A percentile compares a stretch with the other conserved stretches of the same genome.
phyloP scores from a whole-genome alignment of 2,113 vertebrate genomes.

The Tupaia tana region DNA sequence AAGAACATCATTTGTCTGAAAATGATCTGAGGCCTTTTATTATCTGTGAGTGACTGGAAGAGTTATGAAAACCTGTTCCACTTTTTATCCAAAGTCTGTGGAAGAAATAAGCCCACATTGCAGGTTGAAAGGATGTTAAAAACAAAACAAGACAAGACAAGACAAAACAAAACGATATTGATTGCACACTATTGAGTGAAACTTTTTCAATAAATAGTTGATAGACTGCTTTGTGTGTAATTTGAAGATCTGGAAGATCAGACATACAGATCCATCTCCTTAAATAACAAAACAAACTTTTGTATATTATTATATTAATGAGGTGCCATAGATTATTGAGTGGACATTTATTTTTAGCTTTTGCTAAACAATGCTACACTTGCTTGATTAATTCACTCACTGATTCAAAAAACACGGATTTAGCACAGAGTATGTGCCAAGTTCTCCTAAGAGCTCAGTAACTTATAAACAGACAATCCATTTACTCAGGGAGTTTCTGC shows the following conservation, averaged over 20 bases:
- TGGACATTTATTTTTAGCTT: neutral
- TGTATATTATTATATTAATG: neutral
- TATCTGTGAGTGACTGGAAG: neutral
- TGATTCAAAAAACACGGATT: neutral
- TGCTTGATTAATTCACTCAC: neutral
- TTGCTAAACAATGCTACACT: neutral
- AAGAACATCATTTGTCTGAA: neutral
- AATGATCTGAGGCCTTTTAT: neutral
- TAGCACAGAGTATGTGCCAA: neutral
- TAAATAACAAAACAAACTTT: neutral
- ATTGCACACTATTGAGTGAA: neutral
- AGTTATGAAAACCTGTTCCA: neutral
- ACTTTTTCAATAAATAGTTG: neutral
- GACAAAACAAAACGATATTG: too few relatives aligned
- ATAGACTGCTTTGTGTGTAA: neutral
- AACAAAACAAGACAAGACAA: neutral
- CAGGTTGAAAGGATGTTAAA: neutral
- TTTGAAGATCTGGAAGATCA: neutral
- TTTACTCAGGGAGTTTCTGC: neutral
- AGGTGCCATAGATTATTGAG: neutral
- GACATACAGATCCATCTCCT: neutral
- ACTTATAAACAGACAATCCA: neutral
- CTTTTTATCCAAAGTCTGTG: neutral
- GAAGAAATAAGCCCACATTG: neutral
- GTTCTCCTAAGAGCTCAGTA: neutral